Conservation (phyloP, 2,888 invertebrate genomes). For the Temnothorax rugatulus region DNA sequence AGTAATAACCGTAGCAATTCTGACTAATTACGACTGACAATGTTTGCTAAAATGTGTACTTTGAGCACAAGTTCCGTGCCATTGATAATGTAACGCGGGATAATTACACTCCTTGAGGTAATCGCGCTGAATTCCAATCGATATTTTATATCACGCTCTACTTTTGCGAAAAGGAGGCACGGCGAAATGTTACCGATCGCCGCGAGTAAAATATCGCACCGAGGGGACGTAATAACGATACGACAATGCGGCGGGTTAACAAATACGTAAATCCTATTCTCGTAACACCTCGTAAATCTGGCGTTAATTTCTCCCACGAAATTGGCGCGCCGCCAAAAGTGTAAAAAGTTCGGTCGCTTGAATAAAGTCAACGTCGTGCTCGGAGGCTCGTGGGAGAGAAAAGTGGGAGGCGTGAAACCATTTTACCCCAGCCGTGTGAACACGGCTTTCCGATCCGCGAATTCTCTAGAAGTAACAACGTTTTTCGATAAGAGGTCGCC, state of each 20-base stretch:
- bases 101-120: conserved; percentile 36
- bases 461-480: conserved; percentile 53
- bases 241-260: conserved; percentile 67
- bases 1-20: conserved; percentile 46
- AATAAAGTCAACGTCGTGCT: conserved; percentile 73
- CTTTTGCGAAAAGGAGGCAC: neutral
- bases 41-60: conserved; percentile 43
- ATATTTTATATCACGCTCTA: conserved; percentile 20
- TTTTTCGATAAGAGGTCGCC: conserved; percentile 48
- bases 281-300: conserved; percentile 79
- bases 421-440: conserved; percentile 10
- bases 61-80: neutral
- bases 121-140: conserved; percentile 21
- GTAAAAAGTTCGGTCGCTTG: conserved; percentile 65
- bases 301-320: conserved; percentile 75
- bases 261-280: conserved; percentile 77
- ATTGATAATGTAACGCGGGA: conserved; percentile 30
- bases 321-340: conserved; percentile 75
- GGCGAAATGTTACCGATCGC: conserved; percentile 34
- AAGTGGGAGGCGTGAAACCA: neutral
- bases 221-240: conserved; percentile 37
- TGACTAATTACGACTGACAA: conserved; percentile 32
- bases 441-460: conserved; percentile 51
- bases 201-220: conserved; percentile 48
- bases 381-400: neutral